These are phyloP conservation scores for Microplitis deprimator DNA, from an alignment of 2,888 invertebrate species.

Conservation along the genomic window DNA sequence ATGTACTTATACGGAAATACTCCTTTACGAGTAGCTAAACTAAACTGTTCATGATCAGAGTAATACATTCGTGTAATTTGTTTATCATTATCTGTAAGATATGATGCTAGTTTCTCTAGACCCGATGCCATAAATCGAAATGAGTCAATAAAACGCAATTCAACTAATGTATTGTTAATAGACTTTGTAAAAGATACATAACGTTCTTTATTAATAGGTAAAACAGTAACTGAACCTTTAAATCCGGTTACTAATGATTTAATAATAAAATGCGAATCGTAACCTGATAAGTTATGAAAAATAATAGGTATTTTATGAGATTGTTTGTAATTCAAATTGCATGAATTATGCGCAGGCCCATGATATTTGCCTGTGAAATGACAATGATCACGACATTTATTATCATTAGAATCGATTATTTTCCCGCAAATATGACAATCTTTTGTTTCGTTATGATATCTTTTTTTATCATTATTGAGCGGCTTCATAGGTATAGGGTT, in stretches of 20 bases:
- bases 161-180: background rate
- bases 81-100: background rate
- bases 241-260: slow-evolving; percentile 48
- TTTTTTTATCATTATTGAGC: too few relatives aligned
- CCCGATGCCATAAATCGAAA: background rate
- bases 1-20: too few relatives aligned
- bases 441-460: too few relatives aligned
- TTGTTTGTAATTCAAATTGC: slow-evolving; percentile 34
- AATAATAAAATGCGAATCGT: slow-evolving; percentile 56
- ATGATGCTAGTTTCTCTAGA: slow-evolving; percentile 4
- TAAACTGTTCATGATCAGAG: too few relatives aligned
- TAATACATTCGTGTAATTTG: background rate
- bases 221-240: slow-evolving; percentile 34
- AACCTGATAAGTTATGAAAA: slow-evolving; percentile 58
- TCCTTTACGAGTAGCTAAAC: too few relatives aligned
- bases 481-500: too few relatives aligned
- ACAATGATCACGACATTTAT: background rate
- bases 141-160: background rate
- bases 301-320: slow-evolving; percentile 50
- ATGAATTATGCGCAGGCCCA: background rate
- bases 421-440: too few relatives aligned
- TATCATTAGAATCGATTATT: too few relatives aligned
- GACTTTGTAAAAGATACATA: slow-evolving; percentile 2
- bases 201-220: background rate
- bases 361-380: slow-evolving; percentile 3